A percentile compares a stretch with the other conserved stretches of the same genome.
Conservation (phyloP, 2,797 vertebrate genomes). For the Oreonectes daqikongensis region DNA sequence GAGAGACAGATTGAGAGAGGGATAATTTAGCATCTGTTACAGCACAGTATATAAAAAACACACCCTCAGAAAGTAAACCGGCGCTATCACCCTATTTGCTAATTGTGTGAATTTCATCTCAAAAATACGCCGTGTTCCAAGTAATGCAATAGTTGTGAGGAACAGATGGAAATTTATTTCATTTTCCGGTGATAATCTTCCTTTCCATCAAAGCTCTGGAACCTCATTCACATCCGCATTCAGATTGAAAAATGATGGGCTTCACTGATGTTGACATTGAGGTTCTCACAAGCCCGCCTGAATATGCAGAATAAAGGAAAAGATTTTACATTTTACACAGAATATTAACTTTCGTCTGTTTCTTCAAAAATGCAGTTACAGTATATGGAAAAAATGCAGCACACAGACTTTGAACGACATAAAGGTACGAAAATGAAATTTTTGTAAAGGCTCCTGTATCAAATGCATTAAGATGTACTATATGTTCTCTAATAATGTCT, state of each 20-base stretch:
- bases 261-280: neutral
- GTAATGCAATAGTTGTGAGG: neutral
- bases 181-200: neutral
- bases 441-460: no score
- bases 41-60: neutral
- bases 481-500: no score
- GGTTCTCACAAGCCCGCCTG: neutral
- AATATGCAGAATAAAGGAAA: neutral
- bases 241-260: neutral
- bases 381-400: neutral
- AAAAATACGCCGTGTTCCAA: neutral
- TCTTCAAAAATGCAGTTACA: neutral
- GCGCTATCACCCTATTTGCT: neutral
- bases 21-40: neutral
- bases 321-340: neutral
- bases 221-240: neutral
- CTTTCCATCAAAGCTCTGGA: neutral
- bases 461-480: no score
- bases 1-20: constrained; percentile 18
- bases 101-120: neutral
- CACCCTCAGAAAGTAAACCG: neutral
- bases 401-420: no score
- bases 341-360: neutral
- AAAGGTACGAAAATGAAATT: no score
- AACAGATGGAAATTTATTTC: neutral